Evolutionary conservation across 1,140 invertebrate species (phyloP), one percentile per base, ranked within the genome.

Genomic region (Drosophila varians): DNA sequence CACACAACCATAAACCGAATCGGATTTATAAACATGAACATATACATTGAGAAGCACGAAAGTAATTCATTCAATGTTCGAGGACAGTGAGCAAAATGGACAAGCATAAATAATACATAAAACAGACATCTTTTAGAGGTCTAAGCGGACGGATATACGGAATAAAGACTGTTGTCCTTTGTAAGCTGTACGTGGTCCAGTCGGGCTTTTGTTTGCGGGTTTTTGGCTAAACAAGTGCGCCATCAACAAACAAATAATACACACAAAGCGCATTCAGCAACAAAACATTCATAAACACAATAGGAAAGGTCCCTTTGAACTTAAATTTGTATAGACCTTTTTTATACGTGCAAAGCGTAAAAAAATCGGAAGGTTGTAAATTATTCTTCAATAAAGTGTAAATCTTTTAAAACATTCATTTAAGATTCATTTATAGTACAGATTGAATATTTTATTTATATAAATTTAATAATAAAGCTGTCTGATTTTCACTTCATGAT

Each of bases 211-310:
- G 80, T 86, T 55, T 48, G 79, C 66, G 71, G 71, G 75, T 84
- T 83, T 83, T 83, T 86, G 80, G 72, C 75, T 71, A 79, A 83
- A 86, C 80, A 86, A 86, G 79, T 86, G 71, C 80, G 36, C 65
- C 71, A 66, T 71, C 75, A 64, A 73, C 64, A 66, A 66, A 66
- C 62, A 66, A 66, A 66, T 46, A 66, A 65, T 16, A 52, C 25
- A 73, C 65, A 79, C 71, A 83, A 79, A 78, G 57, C 74, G 45
- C 49, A 74, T 64, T 66, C 54, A 82, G 47, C 38, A 70, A 53
- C 76, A 64, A 62, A 76, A 52, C 54, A 80, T 55, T 23, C 55
- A 47, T 55, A 66, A 70, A 79, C 54, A 74, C 74, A 83, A 83
- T 74, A 61, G 80, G 19, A 38, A 66, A 36, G 23, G 21, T 61